Conservation (phyloP, 2,888 invertebrate species). For the Chrysolina oricalcia region DNA sequence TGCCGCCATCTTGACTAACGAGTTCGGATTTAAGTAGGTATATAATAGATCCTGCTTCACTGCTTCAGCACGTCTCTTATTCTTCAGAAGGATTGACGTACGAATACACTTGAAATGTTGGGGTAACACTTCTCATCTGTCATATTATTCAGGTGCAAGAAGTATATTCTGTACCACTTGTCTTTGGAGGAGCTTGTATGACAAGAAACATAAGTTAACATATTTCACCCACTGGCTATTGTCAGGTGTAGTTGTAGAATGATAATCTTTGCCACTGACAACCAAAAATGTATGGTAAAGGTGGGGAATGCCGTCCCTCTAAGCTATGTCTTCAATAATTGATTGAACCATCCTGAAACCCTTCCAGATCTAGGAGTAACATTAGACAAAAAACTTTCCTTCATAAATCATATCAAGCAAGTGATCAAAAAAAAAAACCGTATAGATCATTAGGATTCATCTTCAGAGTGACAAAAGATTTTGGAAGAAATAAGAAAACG, state of each 20-base stretch:
- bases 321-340: too few species aligned
- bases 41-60: neutral
- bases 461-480: too few species aligned
- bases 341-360: too few species aligned
- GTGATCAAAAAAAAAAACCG: too few species aligned
- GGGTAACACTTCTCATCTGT: neutral
- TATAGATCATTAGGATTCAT: too few species aligned
- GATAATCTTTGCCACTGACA: too few species aligned
- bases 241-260: neutral
- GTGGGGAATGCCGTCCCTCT: too few species aligned
- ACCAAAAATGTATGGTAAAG: too few species aligned
- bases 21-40: neutral
- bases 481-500: too few species aligned
- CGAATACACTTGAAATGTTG: neutral
- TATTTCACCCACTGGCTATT: neutral
- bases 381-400: too few species aligned
- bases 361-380: too few species aligned
- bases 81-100: neutral
- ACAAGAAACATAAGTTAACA: neutral
- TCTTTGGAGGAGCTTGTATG: neutral
- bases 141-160: neutral
- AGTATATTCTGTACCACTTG: neutral
- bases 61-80: neutral
- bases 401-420: too few species aligned
- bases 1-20: conserved; percentile 41